Conservation (phyloP, 2,888 invertebrate genomes). For the Clostera curtula region DNA sequence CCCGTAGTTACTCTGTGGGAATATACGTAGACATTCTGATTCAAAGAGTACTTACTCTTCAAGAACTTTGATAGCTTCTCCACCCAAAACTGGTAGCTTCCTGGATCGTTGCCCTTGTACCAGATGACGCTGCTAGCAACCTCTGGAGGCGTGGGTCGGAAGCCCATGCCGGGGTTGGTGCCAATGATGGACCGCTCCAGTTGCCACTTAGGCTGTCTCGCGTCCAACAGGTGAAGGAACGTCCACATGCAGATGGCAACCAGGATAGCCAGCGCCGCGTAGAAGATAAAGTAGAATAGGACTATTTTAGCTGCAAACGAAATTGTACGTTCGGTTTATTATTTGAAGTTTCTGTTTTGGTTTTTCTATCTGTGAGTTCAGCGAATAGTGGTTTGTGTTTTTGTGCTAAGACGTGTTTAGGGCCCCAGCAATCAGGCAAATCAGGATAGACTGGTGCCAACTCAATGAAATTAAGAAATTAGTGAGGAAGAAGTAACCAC, state of each 20-base stretch:
- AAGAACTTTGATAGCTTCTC: slow-evolving; percentile 84
- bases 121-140: slow-evolving; percentile 96
- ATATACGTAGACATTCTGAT: neutral
- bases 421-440: too few species aligned
- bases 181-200: slow-evolving; percentile 91
- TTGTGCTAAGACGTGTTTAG: too few species aligned
- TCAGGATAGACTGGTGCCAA: too few species aligned
- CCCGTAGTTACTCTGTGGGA: neutral
- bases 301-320: slow-evolving; percentile 88
- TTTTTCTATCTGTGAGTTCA: too few species aligned
- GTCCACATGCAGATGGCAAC: slow-evolving; percentile 96
- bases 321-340: too few species aligned
- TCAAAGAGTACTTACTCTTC: slow-evolving; percentile 72
- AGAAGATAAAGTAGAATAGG: slow-evolving; percentile 96
- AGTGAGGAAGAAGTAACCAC: too few species aligned
- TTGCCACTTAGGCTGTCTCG: slow-evolving; percentile 93
- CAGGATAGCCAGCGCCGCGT: slow-evolving; percentile 91
- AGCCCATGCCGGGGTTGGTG: slow-evolving; percentile 96
- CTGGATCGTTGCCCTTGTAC: slow-evolving; percentile 88
- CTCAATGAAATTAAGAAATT: too few species aligned
- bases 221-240: slow-evolving; percentile 92
- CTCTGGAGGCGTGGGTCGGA: slow-evolving; percentile 91
- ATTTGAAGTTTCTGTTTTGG: too few species aligned
- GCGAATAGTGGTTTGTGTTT: too few species aligned
- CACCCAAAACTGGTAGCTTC: slow-evolving; percentile 87